Evolutionary conservation across 2,888 invertebrate genomes (phyloP), one percentile per base, ranked within the genome.

Genomic region (Drosophila longiperda): DNA sequence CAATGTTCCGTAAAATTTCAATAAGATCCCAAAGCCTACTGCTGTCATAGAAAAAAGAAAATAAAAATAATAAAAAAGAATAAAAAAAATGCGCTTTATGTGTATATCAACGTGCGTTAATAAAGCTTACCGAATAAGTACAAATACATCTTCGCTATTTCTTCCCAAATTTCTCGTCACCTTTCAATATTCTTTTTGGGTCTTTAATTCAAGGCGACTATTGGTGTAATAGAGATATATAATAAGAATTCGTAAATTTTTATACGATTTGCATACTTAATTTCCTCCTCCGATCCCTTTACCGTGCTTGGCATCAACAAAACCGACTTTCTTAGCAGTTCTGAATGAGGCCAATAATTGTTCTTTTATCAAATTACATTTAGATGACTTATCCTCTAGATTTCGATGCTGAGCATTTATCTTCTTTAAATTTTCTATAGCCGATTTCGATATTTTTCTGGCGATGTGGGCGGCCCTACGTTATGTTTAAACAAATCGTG

Each of bases 1-100:
- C 89, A 0, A 93, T 87, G 66, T 92, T 73, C 0, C 90, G 76
- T 15, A 93, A 59, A 17, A 91, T 89, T 38, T 92, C 91, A 29
- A 82, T 62, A 3, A 92, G 62, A 70, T 89, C 91, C 92, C 92
- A 92, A 15, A 92, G 72, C 0, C 81, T 80, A 12, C 81, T 67
- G 59, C 92, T 91, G 29, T 6, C 23, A 23, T 45, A 15, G 45
- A 15, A 45, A 45, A 1, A 3, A 15, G 20, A 20, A 1, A 26
- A 26, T 3, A 20, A 12, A 7, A 20, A 45, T 45, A 23, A 17
- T 23, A 6, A 12, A 52, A 9, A 17, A 11, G 15, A 26, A 38
- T 26, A n/a, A 2, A 15, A 2, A 15, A 23, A 52, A 12, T 32
- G 32, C 7, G 32, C 11, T 40, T n/a, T 11, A 40, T n/a, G 0